Percentiles rank a stretch among this genome's conserved stretches.
phyloP scores from a whole-genome alignment of 2,888 invertebrate genomes.

The Chelonus formosanus region DNA sequence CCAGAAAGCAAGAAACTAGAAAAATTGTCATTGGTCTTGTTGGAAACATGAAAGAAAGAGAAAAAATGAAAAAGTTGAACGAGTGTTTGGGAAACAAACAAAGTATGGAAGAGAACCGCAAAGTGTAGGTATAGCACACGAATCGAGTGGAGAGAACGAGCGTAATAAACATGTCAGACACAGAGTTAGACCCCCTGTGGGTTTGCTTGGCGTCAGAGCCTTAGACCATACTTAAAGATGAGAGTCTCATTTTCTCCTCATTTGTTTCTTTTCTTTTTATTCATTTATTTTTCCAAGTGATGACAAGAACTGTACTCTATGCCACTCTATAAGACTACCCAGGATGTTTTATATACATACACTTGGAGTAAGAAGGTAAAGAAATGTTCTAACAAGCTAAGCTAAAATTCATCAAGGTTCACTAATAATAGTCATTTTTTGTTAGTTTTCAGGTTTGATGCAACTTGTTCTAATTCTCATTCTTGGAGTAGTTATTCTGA shows the following conservation, averaged over 20 bases:
- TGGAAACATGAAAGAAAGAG: conserved; percentile 16
- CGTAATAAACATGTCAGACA: conserved; percentile 63
- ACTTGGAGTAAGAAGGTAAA: too few species aligned
- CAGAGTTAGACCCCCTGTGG: conserved; percentile 59
- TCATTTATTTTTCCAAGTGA: background rate
- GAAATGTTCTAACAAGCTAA: too few species aligned
- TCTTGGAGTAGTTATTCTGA: too few species aligned
- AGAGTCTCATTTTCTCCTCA: conserved; percentile 23
- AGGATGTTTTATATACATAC: too few species aligned
- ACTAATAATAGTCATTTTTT: too few species aligned
- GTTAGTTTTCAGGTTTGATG: too few species aligned
- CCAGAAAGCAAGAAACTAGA: conserved; percentile 17
- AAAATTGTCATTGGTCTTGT: conserved; percentile 26
- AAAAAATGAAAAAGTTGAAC: conserved; percentile 16
- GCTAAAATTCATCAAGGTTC: too few species aligned
- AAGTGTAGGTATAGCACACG: conserved; percentile 55
- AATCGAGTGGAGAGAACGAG: conserved; percentile 56
- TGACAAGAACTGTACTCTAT: too few species aligned
- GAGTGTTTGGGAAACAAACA: conserved; percentile 29
- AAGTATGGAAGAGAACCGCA: conserved; percentile 40
- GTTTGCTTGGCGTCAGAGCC: conserved; percentile 50
- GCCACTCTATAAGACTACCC: too few species aligned
- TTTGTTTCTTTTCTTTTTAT: conserved; percentile 9
- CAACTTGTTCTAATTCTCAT: too few species aligned
- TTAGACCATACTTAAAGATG: conserved; percentile 51